Base-by-base conservation (phyloP, 2,797 vertebrate genomes). In the Silurus lanzhouensis region DNA sequence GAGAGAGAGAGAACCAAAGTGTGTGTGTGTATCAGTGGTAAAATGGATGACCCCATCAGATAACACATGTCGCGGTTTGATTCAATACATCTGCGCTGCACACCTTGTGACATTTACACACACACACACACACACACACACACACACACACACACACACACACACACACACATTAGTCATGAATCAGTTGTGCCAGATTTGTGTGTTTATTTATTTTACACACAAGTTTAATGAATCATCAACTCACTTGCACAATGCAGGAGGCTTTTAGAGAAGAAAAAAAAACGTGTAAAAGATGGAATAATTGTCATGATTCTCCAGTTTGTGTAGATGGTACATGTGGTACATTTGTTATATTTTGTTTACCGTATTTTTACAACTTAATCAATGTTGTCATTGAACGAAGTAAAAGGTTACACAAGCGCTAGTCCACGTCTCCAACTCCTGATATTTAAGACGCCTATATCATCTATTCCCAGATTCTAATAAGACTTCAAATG, bases 11-110 rank as follows among this genome's bases (percentile, higher is more conserved):
- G 67, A 52, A 84, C 88, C 82, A 55, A 74, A 64, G 15, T 38
- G 38, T 38, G 38, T 63, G 82, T 83, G 20, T 71, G 48, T 46
- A 38, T 19, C 19, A 57, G 44, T 48, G 31, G 13, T 20, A 38
- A 60, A 48, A 38, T 84, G 74, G 72, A 77, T 58, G 63, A 84
- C 7, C 55, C 63, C n/a, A 58, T 58, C 68, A 72, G 68, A 25
- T 67, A 67, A 67, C 64, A 83, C 13, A 81, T 81, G 57, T 31
- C 55, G 22, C n/a, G 68, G 31, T 38, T 61, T 70, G 25, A 14
- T 61, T 83, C 81, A 61, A 27, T 38, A 20, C 22, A 75, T 44
- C 71, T 76, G 72, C 5, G n/a, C 58, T 64, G 12, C 22, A 25
- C 61, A 63, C 8, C n/a, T 17, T 17, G 15, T 38, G 57, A 83